Conservation (phyloP, 64 coral and sea anemone species). For the Dendronephthya gigantea region DNA sequence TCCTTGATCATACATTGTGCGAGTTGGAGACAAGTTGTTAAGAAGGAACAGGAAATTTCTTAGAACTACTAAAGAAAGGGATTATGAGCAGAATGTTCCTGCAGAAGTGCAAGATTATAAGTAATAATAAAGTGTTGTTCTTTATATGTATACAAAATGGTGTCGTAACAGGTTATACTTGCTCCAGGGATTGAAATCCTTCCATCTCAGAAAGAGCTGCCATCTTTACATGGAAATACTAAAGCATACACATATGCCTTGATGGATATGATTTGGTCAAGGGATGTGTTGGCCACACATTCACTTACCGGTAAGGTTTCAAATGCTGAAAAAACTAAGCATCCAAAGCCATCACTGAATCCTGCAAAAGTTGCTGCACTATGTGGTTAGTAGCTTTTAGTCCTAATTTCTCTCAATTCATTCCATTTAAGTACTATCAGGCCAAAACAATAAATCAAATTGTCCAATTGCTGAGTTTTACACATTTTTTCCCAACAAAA, state of each 20-base stretch:
- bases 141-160: too few species aligned
- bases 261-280: slow-evolving; percentile 12
- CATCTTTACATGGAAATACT: neutral
- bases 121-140: too few species aligned
- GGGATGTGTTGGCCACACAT: neutral
- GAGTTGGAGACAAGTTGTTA: neutral
- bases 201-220: too few species aligned
- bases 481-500: too few species aligned
- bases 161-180: neutral
- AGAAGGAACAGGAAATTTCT: neutral
- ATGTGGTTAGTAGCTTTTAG: neutral
- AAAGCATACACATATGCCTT: neutral
- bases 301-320: neutral
- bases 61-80: neutral
- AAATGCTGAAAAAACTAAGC: neutral
- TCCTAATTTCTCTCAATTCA: too few species aligned
- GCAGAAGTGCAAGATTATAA: too few species aligned
- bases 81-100: neutral
- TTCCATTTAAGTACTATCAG: too few species aligned
- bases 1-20: neutral
- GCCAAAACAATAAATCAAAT: too few species aligned
- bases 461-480: too few species aligned
- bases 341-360: neutral
- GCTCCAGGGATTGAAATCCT: neutral
- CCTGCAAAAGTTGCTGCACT: neutral